phyloP scores from a whole-genome alignment of 2,113 vertebrate genomes.

The Etheostoma spectabile region DNA sequence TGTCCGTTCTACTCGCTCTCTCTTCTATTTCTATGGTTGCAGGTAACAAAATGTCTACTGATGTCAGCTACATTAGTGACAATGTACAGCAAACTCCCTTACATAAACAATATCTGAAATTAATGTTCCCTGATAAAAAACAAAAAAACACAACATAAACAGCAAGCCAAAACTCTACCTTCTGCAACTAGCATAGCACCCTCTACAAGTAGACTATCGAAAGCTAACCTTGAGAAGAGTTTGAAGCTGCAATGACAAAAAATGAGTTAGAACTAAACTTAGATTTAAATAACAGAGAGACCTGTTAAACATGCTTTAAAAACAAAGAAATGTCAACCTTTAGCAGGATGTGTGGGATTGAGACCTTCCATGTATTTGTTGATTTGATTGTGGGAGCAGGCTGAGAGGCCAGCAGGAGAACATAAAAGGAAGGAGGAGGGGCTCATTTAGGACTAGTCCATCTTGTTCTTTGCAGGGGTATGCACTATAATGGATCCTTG shows the following conservation, averaged over 20 bases:
- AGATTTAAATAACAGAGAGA: conserved; percentile 10
- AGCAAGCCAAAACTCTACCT: background rate
- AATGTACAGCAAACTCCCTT: background rate
- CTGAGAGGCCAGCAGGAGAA: conserved; percentile 49
- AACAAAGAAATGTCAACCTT: conserved; percentile 40
- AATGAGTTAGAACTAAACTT: background rate
- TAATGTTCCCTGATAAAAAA: background rate
- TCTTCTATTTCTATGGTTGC: background rate
- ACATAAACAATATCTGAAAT: background rate
- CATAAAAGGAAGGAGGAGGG: conserved; percentile 66
- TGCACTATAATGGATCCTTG: conserved; percentile 16
- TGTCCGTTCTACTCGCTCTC: too few relatives aligned
- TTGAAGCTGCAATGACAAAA: conserved; percentile 15
- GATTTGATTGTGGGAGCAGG: conserved; percentile 52
- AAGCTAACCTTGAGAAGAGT: conserved; percentile 1
- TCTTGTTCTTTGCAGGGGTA: conserved; percentile 33
- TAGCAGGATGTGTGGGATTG: conserved; percentile 50
- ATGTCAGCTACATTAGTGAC: background rate
- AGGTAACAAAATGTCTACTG: background rate
- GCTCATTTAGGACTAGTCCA: conserved; percentile 57
- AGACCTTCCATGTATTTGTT: conserved; percentile 64
- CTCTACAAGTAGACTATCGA: background rate
- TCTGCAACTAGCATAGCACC: conserved; percentile 21
- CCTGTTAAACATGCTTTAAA: conserved; percentile 41
- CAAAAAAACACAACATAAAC: background rate